Evolutionary conservation across 2,797 vertebrate genomes (phyloP).

Genomic region (Natrix natrix): DNA sequence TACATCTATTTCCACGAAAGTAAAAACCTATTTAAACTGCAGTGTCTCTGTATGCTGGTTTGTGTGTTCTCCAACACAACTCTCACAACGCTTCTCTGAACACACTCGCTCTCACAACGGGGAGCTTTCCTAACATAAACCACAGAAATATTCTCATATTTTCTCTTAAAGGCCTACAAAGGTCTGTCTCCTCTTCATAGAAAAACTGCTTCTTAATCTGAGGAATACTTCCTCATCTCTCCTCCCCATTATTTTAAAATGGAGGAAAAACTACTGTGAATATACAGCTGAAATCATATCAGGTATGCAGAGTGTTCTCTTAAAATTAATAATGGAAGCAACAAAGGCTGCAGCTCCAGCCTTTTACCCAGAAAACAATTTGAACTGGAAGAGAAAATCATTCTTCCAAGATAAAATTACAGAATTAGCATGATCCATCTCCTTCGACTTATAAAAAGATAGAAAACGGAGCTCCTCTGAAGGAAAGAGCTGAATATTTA

Average conservation of each 20-base stretch:
- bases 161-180: conserved; percentile 15
- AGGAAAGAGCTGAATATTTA: conserved; percentile 11
- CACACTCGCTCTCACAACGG: too few species aligned
- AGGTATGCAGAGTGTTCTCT: conserved; percentile 21
- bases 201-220: conserved; percentile 3
- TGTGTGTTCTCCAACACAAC: too few species aligned
- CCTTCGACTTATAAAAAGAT: conserved; percentile 43
- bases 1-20: too few species aligned
- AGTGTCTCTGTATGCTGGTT: too few species aligned
- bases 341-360: conserved; percentile 32
- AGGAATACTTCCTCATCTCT: conserved; percentile 7
- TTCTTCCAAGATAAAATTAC: conserved; percentile 46
- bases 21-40: too few species aligned
- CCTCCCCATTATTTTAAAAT: conserved; percentile 39
- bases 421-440: conserved; percentile 45
- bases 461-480: conserved; percentile 15
- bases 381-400: conserved; percentile 11
- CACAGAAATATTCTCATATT: not conserved
- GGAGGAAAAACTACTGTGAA: conserved; percentile 30
- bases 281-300: conserved; percentile 27
- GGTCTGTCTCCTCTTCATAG: not conserved
- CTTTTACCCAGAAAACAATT: conserved; percentile 39
- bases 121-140: not conserved
- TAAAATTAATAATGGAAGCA: conserved; percentile 45
- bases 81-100: too few species aligned